A percentile compares a stretch with the other conserved stretches of the same genome.
Conservation (phyloP, 2,888 invertebrate species). For the Sisyra nigra region DNA sequence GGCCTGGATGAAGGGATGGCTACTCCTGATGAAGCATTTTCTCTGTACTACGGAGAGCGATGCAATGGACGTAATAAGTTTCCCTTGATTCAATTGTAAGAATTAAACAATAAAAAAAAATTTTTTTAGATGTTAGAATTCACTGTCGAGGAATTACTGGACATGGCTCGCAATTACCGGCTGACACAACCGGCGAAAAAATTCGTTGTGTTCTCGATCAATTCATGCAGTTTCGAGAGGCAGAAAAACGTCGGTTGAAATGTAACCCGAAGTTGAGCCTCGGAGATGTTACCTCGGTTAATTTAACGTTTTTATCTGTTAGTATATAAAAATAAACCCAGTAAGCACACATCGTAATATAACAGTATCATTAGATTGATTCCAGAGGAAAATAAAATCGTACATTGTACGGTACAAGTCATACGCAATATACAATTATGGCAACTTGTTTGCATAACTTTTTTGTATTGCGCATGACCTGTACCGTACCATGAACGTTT, state of each 20-base stretch:
- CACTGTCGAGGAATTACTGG: constrained; percentile 68
- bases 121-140: constrained; percentile 50
- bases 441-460: too few species aligned
- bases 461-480: too few species aligned
- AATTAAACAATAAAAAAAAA: background rate
- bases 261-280: constrained; percentile 47
- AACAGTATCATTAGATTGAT: too few species aligned
- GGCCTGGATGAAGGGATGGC: constrained; percentile 80
- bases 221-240: constrained; percentile 51
- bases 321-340: too few species aligned
- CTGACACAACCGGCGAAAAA: constrained; percentile 75
- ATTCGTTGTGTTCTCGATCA: constrained; percentile 52
- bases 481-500: too few species aligned
- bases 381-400: too few species aligned
- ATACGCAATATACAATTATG: too few species aligned
- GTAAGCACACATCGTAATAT: too few species aligned
- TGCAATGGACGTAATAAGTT: constrained; percentile 64
- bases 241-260: constrained; percentile 46
- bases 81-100: background rate
- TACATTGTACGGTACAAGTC: too few species aligned
- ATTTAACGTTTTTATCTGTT: constrained; percentile 61
- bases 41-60: constrained; percentile 60
- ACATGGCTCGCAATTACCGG: constrained; percentile 68
- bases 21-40: constrained; percentile 43
- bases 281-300: constrained; percentile 78